phyloP scores from a whole-genome alignment of 2,113 vertebrate species.

The Ailurus styani region DNA sequence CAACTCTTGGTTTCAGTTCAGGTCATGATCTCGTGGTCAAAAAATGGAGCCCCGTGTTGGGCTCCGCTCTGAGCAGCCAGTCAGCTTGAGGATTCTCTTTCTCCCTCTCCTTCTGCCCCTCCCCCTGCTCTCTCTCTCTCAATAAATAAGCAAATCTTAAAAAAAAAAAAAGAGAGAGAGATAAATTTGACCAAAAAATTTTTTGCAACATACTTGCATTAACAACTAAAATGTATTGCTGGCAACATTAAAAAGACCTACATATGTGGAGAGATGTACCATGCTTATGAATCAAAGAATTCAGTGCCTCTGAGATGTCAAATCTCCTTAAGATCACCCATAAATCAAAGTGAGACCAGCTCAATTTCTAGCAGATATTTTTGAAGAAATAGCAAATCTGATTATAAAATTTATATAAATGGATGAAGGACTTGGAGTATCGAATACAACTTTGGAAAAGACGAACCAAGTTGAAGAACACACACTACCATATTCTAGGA shows the following conservation, averaged over 20 bases:
- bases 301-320: neutral
- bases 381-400: neutral
- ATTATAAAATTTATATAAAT: neutral
- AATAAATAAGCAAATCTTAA: neutral
- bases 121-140: neutral
- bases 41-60: neutral
- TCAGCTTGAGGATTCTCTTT: neutral
- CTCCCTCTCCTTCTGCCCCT: neutral
- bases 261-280: neutral
- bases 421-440: neutral
- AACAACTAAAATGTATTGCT: neutral
- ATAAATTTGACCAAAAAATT: neutral
- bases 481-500: neutral
- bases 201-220: neutral
- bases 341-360: neutral
- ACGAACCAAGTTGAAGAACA: neutral
- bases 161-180: no score
- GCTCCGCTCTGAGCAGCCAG: neutral
- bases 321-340: neutral
- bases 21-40: neutral
- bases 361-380: neutral
- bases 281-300: neutral
- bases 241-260: neutral
- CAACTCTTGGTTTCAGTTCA: no score
- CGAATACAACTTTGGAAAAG: neutral